Evolutionary conservation across 2,113 vertebrate genomes (phyloP), one percentile per base, ranked within the genome.

Genomic region (Pedionomus torquatus): DNA sequence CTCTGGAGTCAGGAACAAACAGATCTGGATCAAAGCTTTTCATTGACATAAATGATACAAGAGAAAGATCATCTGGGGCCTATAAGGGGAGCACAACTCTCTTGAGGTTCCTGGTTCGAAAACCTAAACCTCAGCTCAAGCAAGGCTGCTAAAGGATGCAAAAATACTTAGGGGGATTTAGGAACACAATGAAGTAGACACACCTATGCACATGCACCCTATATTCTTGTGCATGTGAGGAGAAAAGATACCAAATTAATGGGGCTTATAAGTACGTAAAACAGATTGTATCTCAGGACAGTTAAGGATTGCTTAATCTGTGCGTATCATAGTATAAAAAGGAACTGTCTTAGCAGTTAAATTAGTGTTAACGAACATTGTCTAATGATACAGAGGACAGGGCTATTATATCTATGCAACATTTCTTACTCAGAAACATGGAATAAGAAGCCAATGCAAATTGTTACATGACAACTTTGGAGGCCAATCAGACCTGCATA

Each of bases 151-250:
- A 28, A 66, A 81, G 3, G 18, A n/a, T 61, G 9, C 5, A 24
- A 17, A 60, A 55, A 64, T 4, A 28, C 21, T 51, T 35, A 65
- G 8, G 0, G 0, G 55, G 17, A 39, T 7, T 6, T 80, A 30
- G 6, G 15, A 83, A 17, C 49, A 43, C 16, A 49, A 33, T 15
- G 39, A 75, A 71, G 35, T 3, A 49, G 25, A 46, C 46, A 44
- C 15, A 16, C 43, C 12, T 44, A 44, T 14, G 43, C 43, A 44
- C 49, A 52, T 28, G 15, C 25, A 51, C 24, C 7, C 49, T 25
- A 26, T 51, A 4, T 51, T 51, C 49, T 51, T 51, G 49, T 51
- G 49, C 49, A 51, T 51, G 25, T 51, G 25, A 82, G 39, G 11
- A 19, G 16, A 18, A 84, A 66, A 80, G 2, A 3, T 58, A 17